Conservation (phyloP, 2,888 invertebrate species). For the Amiota mariae region DNA sequence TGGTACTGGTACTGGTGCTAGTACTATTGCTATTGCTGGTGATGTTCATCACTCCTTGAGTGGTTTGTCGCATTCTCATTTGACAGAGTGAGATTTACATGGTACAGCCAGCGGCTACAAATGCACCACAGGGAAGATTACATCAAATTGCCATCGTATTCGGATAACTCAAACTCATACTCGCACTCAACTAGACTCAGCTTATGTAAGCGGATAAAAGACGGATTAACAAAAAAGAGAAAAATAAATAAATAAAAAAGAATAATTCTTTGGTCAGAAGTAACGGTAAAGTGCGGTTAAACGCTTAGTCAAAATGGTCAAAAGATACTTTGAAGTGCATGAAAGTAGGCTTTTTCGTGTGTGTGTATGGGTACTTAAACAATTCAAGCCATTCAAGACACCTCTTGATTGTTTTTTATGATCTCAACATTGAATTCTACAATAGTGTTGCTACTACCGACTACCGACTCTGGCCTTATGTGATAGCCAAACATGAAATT, state of each 20-base stretch:
- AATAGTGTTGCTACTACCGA: slow-evolving; percentile 39
- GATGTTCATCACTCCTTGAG: not conserved
- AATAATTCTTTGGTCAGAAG: too few species aligned
- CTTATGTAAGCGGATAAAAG: slow-evolving; percentile 2
- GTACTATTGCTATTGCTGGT: too few species aligned
- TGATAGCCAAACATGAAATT: slow-evolving; percentile 45
- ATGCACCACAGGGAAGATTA: not conserved
- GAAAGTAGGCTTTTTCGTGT: too few species aligned
- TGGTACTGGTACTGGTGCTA: too few species aligned
- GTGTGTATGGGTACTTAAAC: not conserved
- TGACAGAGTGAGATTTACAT: not conserved
- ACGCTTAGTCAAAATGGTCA: too few species aligned
- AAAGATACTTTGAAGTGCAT: too few species aligned
- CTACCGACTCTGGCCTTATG: slow-evolving; percentile 40
- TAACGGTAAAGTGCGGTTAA: too few species aligned
- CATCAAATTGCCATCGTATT: too few species aligned
- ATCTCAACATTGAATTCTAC: slow-evolving; percentile 42
- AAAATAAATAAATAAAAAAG: too few species aligned
- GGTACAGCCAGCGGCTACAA: not conserved
- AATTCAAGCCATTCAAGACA: slow-evolving; percentile 32
- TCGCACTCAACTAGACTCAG: not conserved
- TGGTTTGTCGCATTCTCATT: not conserved
- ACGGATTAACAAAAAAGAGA: not conserved
- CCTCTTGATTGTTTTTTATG: slow-evolving; percentile 63
- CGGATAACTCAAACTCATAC: not conserved